Evolutionary conservation across 2,888 invertebrate species (phyloP).

Genomic region (Cyaniris semiargus): DNA sequence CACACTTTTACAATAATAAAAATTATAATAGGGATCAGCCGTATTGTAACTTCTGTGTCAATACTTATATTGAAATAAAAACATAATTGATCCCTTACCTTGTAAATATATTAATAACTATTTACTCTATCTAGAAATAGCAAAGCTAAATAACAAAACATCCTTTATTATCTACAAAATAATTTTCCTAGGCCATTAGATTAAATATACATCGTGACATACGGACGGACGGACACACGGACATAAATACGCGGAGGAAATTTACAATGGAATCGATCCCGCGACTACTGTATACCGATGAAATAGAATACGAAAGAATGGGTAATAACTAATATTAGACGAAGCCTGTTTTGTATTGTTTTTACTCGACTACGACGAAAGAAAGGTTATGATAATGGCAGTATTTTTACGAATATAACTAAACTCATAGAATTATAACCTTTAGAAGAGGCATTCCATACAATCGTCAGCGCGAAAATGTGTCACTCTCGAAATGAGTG

Average conservation of each 20-base stretch:
- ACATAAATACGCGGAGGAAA: not conserved
- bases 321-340: conserved; percentile 1
- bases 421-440: no score
- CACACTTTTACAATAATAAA: no score
- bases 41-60: no score
- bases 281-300: conserved; percentile 14
- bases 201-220: conserved; percentile 8
- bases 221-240: not conserved
- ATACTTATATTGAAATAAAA: no score
- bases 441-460: no score
- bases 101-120: not conserved
- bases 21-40: no score
- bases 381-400: no score
- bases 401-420: no score
- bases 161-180: not conserved
- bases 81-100: no score
- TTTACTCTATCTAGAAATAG: not conserved
- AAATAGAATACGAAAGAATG: conserved; percentile 1
- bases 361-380: not conserved
- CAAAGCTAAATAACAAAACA: not conserved
- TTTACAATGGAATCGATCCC: not conserved
- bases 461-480: no score
- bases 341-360: not conserved
- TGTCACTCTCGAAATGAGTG: no score
- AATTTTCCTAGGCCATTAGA: not conserved